Conservation (phyloP, 2,113 vertebrate species). For the Lophochroa leadbeateri region DNA sequence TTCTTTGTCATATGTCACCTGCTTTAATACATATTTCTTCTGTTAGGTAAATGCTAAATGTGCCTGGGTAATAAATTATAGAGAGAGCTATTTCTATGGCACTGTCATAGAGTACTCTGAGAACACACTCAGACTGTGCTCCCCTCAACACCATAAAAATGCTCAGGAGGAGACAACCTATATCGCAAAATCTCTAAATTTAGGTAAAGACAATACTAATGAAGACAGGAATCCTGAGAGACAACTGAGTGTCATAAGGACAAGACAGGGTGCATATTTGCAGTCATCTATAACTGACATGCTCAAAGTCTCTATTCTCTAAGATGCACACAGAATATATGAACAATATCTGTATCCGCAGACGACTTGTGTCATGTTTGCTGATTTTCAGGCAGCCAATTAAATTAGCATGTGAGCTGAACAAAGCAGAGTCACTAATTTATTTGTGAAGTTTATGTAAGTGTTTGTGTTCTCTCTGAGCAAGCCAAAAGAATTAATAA, state of each 20-base stretch:
- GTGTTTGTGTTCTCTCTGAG: constrained; percentile 1
- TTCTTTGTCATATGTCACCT: not conserved
- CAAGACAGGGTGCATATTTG: not conserved
- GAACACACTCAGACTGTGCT: not conserved
- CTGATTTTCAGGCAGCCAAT: not conserved
- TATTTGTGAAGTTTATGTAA: not conserved
- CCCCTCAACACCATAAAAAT: not conserved
- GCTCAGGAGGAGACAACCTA: not conserved
- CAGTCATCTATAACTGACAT: rapidly evolving
- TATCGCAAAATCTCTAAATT: not conserved
- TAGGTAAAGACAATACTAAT: not conserved
- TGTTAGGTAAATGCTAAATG: not conserved
- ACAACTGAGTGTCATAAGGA: not conserved
- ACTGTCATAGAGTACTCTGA: not conserved
- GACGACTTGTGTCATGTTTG: not conserved
- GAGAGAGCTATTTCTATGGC: not conserved
- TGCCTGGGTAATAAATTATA: not conserved
- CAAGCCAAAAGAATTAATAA: constrained; percentile 29
- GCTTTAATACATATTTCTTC: not conserved
- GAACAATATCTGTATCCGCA: not conserved
- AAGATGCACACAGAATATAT: not conserved
- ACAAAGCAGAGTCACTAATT: not conserved
- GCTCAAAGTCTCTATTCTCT: not conserved
- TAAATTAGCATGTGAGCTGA: not conserved
- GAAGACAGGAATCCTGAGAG: not conserved